Evolutionary conservation across 30 jellyfish, hydroid and myxozoan genomes (phyloP).

Genomic region (Aurelia aurita): DNA sequence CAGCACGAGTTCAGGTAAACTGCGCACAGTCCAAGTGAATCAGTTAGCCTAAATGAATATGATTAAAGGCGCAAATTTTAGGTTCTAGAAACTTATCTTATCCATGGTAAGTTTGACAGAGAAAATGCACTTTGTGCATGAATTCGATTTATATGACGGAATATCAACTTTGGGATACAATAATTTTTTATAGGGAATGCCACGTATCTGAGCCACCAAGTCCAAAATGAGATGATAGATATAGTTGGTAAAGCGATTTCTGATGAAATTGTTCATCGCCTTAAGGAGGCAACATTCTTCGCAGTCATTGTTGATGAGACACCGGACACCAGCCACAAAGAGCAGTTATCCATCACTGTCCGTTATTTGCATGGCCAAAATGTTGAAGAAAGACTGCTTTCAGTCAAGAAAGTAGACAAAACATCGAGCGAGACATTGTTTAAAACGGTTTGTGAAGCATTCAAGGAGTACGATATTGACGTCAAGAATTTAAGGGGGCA

Average conservation of each 20-base stretch:
- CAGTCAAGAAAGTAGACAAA: slow-evolving; percentile 10
- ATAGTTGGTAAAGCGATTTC: slow-evolving; percentile 23
- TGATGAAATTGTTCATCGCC: not conserved
- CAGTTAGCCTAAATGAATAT: too few relatives aligned
- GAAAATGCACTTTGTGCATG: not conserved
- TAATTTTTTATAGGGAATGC: slow-evolving; percentile 32
- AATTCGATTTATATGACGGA: not conserved
- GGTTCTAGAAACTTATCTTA: too few relatives aligned
- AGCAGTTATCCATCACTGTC: slow-evolving; percentile 29
- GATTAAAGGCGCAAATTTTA: too few relatives aligned
- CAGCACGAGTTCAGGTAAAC: too few relatives aligned
- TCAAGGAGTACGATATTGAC: not conserved
- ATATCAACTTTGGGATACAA: not conserved
- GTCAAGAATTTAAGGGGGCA: not conserved
- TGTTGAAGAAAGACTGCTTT: slow-evolving; percentile 33
- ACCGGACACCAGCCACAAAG: slow-evolving; percentile 45
- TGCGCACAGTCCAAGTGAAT: too few relatives aligned
- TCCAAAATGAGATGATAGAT: slow-evolving; percentile 32
- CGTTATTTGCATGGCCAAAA: not conserved
- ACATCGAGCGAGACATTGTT: not conserved
- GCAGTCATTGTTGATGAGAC: slow-evolving; percentile 48
- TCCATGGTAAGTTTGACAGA: too few relatives aligned
- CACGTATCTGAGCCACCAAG: slow-evolving; percentile 31
- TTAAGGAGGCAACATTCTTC: slow-evolving; percentile 8
- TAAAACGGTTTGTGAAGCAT: slow-evolving; percentile 1